Evolutionary conservation across 1,140 invertebrate genomes (phyloP), one percentile per base, ranked within the genome.

Genomic region (Zeugodacus cucurbitae): DNA sequence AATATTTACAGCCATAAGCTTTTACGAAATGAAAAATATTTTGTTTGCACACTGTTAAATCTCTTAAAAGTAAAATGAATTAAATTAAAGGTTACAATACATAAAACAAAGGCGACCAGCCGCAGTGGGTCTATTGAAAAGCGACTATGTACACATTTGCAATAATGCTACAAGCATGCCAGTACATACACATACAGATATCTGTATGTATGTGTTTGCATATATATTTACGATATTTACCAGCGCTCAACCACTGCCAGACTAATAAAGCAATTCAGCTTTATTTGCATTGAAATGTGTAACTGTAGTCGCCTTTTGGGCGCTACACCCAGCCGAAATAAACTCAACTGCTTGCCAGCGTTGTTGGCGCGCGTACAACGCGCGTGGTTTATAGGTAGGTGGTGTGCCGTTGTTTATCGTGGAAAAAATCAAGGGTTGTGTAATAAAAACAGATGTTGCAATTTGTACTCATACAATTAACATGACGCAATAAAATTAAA

Each of bases 231-330:
- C 8, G 11, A n/a, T 48, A 48, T 82, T 82, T 26, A 5, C 17
- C 44, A 26, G n/a, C 41, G 10, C 22, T 2, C 37, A n/a, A 82
- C 41, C 37, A 44, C 41, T 48, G 11, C 8, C 22, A 26, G 37
- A n/a, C n/a, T 82, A 82, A 44, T 82, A 82, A 82, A 82, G 34
- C 74, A 48, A 48, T 82, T 82, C 44, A 3, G 17, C 11, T 82
- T 82, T 82, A 22, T 70, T 78, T 82, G 74, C 22, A 41, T 74
- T 26, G 17, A 37, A 17, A 22, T n/a, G 29, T 20, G 17, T 41
- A 37, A n/a, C 17, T 41, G 34, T 82, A 82, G 74, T 82, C 74
- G 74, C 37, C 74, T 82, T 82, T 82, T 26, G 17, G 74, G 74
- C 74, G 41, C 20, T 29, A 48, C 64, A 70, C 26, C 26, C 26